Evolutionary conservation across 2,113 vertebrate genomes (phyloP).

Genomic region (Ammodytes dubius): DNA sequence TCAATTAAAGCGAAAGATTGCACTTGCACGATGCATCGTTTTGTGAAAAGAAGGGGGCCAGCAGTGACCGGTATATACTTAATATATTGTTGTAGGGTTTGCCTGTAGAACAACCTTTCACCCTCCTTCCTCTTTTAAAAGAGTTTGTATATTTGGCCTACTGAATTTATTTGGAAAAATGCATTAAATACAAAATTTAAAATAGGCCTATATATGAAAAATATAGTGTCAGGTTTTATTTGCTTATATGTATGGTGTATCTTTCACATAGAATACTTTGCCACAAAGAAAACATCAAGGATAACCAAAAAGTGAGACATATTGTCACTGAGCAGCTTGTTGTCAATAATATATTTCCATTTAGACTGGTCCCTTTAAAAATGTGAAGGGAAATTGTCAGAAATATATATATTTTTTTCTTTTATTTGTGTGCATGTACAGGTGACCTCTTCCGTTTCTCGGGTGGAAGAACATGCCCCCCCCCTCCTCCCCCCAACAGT

Average conservation of each 20-base stretch:
- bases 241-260: background rate
- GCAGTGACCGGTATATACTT: conserved; percentile 51
- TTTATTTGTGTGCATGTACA: background rate
- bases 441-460: background rate
- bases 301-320: background rate
- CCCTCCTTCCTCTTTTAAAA: background rate
- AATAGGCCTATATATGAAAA: background rate
- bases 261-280: background rate
- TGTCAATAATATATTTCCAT: conserved; percentile 1
- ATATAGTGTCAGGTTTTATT: background rate
- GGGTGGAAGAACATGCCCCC: background rate
- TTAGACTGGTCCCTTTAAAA: background rate
- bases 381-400: background rate
- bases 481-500: background rate
- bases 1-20: conserved; percentile 82
- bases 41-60: conserved; percentile 57
- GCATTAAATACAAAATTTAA: background rate
- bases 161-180: background rate
- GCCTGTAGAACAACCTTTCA: background rate
- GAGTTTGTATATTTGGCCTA: background rate
- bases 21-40: conserved; percentile 71
- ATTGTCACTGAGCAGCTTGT: background rate
- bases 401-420: background rate
- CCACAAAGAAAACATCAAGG: conserved; percentile 2
- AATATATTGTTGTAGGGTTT: conserved; percentile 41